Percentiles rank a stretch among this genome's conserved stretches.
Conservation (phyloP, 2,113 vertebrate genomes). For the Gnathonemus echidnorhynchus region DNA sequence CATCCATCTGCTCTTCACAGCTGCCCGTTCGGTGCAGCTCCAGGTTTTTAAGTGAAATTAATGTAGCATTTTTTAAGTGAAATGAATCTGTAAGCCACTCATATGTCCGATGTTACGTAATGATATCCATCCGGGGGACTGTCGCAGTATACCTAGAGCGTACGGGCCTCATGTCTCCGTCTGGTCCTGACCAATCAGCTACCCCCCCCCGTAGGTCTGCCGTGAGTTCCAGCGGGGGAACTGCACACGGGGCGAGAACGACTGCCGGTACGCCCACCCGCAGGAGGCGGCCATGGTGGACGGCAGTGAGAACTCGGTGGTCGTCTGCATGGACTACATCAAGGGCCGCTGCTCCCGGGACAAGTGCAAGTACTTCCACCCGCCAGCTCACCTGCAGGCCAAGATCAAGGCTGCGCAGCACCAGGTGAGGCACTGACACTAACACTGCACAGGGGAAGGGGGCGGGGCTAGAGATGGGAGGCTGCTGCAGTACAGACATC, state of each 20-base stretch:
- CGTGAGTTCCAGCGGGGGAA: slow-evolving; percentile 96
- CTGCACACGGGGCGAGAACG: slow-evolving; percentile 91
- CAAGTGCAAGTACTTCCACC: slow-evolving; percentile 99
- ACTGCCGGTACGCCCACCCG: slow-evolving; percentile 96
- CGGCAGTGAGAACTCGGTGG: slow-evolving; percentile 93
- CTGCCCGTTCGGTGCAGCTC: not conserved
- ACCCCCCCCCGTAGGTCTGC: slow-evolving; percentile 72
- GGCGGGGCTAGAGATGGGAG: not conserved
- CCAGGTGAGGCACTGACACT: slow-evolving; percentile 81
- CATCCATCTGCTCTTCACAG: not conserved
- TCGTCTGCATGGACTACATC: slow-evolving; percentile 99
- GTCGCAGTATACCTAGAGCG: not conserved
- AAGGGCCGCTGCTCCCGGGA: slow-evolving; percentile 95
- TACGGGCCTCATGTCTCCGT: not conserved
- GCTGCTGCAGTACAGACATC: not conserved
- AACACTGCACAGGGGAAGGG: not conserved
- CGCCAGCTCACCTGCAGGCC: slow-evolving; percentile 94
- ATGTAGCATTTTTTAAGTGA: not conserved
- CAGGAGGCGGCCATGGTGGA: slow-evolving; percentile 92
- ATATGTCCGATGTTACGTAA: not conserved
- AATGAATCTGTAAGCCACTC: not conserved
- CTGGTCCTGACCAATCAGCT: not conserved
- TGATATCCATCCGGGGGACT: not conserved
- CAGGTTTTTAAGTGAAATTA: not conserved
- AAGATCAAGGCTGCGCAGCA: slow-evolving; percentile 96